A percentile compares a stretch with the other conserved stretches of the same genome.
Evolutionary conservation across 2,888 invertebrate genomes (phyloP).

Genomic region (Petrolisthes cinctipes): DNA sequence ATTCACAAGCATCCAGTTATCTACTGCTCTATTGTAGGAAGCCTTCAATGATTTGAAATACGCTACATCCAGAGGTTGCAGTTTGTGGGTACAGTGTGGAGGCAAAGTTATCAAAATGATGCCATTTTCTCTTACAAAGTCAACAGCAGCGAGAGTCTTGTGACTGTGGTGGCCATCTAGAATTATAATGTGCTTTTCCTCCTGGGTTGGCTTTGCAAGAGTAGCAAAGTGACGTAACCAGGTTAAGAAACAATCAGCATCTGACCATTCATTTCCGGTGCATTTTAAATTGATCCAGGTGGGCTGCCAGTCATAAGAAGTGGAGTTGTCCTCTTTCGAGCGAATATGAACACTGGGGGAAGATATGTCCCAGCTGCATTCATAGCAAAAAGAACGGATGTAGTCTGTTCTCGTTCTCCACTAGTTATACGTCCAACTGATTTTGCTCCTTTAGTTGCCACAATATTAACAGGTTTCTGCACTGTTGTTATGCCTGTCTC

Average conservation of each 20-base stretch:
- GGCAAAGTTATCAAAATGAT: conserved; percentile 39
- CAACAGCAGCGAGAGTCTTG: not conserved
- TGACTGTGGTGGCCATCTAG: conserved; percentile 16
- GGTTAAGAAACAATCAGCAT: conserved; percentile 19
- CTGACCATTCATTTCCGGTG: conserved; percentile 23
- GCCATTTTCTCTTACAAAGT: conserved; percentile 26
- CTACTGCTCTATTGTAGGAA: conserved; percentile 26
- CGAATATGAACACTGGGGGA: conserved; percentile 39
- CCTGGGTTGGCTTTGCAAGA: not conserved
- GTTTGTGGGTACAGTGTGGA: conserved; percentile 47
- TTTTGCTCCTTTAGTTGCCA: too few species aligned
- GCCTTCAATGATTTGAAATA: conserved; percentile 23
- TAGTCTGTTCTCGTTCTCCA: conserved; percentile 23
- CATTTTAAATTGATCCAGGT: conserved; percentile 52
- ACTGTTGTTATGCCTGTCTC: conserved; percentile 54
- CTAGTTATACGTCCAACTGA: too few species aligned
- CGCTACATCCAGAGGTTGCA: conserved; percentile 42
- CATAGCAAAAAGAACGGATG: conserved; percentile 42
- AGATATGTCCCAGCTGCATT: conserved; percentile 44
- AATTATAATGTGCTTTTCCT: conserved; percentile 14
- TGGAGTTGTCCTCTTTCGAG: conserved; percentile 33
- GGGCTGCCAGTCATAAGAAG: conserved; percentile 39
- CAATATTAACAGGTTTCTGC: too few species aligned
- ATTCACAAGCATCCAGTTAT: conserved; percentile 34
- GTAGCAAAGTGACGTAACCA: conserved; percentile 14